These are phyloP conservation scores for Athalia cordata DNA, from an alignment of 2,888 invertebrate species.

Conservation along the genomic window DNA sequence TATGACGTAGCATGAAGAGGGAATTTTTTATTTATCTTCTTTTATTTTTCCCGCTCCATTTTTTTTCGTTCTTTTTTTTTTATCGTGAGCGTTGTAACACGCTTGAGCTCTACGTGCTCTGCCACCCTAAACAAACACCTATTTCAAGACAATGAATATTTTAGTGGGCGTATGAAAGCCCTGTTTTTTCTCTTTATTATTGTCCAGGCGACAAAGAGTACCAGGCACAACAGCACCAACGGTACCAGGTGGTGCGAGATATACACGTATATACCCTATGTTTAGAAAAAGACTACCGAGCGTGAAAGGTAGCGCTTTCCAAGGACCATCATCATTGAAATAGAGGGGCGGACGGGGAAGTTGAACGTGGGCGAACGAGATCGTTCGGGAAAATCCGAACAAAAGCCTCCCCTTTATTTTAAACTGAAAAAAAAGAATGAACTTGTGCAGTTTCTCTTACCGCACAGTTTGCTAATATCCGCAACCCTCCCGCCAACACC, in stretches of 20 bases:
- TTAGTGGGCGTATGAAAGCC: conserved; percentile 64
- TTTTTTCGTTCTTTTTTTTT: not conserved
- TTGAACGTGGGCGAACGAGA: not conserved
- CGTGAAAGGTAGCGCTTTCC: conserved; percentile 35
- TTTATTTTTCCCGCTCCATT: not conserved
- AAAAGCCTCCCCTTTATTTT: not conserved
- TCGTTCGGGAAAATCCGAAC: conserved; percentile 23
- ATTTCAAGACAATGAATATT: conserved; percentile 68
- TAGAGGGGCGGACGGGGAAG: not conserved
- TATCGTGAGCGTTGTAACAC: conserved; percentile 9
- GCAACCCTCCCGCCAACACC: too few relatives aligned
- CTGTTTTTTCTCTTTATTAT: conserved; percentile 43
- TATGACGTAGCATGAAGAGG: too few relatives aligned
- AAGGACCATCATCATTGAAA: conserved; percentile 18
- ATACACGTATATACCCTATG: not conserved
- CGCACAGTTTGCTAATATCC: too few relatives aligned
- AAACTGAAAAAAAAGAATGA: not conserved
- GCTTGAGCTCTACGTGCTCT: not conserved
- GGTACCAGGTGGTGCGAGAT: not conserved
- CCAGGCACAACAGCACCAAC: too few relatives aligned
- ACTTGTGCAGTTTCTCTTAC: too few relatives aligned
- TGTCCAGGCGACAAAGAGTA: conserved; percentile 18
- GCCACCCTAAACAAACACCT: conserved; percentile 60
- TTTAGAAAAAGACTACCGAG: not conserved
- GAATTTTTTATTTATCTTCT: not conserved